Evolutionary conservation across 2,888 invertebrate genomes (phyloP).

Genomic region (Arenicola marina): DNA sequence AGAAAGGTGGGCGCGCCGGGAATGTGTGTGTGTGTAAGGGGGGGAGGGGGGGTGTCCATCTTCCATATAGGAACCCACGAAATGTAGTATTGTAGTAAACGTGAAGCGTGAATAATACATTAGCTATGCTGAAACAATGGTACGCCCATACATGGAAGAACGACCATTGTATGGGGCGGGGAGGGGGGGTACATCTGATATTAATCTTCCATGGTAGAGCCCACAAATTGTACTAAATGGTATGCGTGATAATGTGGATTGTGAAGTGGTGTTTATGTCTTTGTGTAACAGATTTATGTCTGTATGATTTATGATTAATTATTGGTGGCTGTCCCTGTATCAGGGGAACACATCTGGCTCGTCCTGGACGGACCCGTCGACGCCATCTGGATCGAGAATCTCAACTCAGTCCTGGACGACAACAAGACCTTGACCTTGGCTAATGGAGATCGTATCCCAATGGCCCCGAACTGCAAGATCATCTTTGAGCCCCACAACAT

Average conservation of each 20-base stretch:
- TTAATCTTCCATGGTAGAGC: too few relatives aligned
- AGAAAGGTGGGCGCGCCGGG: conserved; percentile 70
- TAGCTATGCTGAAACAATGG: too few relatives aligned
- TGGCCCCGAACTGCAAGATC: conserved; percentile 92
- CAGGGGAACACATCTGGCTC: conserved; percentile 85
- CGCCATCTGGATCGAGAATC: conserved; percentile 63
- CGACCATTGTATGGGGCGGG: too few relatives aligned
- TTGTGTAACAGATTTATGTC: too few relatives aligned
- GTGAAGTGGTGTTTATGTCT: too few relatives aligned
- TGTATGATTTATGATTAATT: neutral
- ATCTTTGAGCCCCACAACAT: conserved; percentile 97
- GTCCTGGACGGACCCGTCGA: conserved; percentile 67
- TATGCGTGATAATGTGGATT: too few relatives aligned
- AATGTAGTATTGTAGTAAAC: too few relatives aligned
- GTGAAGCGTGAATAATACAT: neutral
- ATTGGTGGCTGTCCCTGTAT: neutral
- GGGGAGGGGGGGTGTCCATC: neutral
- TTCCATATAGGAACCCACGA: neutral
- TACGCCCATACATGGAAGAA: too few relatives aligned
- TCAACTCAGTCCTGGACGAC: conserved; percentile 62
- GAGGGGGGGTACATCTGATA: too few relatives aligned
- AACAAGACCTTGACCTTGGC: conserved; percentile 74
- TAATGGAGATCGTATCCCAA: conserved; percentile 88
- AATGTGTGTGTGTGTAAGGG: neutral
- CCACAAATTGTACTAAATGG: too few relatives aligned